Conservation (phyloP, 2,797 vertebrate genomes). For the Macrochelys suwanniensis region DNA sequence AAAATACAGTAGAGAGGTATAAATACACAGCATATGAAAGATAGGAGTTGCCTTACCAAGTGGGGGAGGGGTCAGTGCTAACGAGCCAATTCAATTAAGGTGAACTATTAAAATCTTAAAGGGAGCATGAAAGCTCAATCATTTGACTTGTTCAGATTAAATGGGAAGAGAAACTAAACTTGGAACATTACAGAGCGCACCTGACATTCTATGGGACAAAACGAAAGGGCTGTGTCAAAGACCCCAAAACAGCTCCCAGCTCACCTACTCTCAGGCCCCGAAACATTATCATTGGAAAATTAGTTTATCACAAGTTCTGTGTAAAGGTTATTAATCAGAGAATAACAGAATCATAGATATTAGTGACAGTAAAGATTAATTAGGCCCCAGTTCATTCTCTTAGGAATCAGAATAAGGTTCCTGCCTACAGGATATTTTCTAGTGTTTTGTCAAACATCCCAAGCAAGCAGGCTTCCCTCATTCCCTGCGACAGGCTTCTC, state of each 20-base stretch:
- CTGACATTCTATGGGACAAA: rapidly evolving
- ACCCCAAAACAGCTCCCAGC: background rate
- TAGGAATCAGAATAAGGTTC: background rate
- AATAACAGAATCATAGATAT: background rate
- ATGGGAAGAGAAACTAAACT: background rate
- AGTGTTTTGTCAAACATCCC: background rate
- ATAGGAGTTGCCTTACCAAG: too few species aligned
- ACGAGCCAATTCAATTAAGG: too few species aligned
- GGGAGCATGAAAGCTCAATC: background rate
- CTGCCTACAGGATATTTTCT: background rate
- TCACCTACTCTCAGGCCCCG: background rate
- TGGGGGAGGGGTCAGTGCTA: too few species aligned
- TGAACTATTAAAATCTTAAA: background rate
- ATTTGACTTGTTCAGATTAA: background rate
- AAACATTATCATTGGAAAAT: background rate
- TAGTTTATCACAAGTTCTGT: background rate
- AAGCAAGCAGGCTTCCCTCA: background rate
- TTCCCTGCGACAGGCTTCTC: background rate
- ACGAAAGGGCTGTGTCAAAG: background rate
- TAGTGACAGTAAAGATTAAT: background rate
- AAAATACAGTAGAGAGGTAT: too few species aligned
- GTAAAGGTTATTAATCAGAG: background rate
- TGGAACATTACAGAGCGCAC: background rate
- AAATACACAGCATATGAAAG: too few species aligned
- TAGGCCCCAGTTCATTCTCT: background rate